These are phyloP conservation scores for Dendrolimus kikuchii DNA, from an alignment of 1,140 invertebrate species.

Conservation along the genomic window DNA sequence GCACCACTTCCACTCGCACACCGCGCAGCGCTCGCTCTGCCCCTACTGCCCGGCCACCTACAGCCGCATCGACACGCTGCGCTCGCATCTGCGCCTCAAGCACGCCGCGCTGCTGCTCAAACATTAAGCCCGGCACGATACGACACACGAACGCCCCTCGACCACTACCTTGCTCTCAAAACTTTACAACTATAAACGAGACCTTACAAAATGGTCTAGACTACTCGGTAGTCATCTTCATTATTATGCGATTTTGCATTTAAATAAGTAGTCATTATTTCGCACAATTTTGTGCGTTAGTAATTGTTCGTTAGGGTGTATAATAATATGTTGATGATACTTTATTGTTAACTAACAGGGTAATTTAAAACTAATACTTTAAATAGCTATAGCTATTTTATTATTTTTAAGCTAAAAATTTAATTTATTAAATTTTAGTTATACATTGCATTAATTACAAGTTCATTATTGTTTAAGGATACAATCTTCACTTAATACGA, in stretches of 20 bases:
- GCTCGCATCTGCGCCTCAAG: constrained; percentile 83
- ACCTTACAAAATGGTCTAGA: constrained; percentile 2
- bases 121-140: constrained; percentile 35
- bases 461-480: too few species aligned
- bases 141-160: constrained; percentile 26
- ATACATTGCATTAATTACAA: too few species aligned
- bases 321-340: constrained; percentile 30
- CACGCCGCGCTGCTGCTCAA: constrained; percentile 76
- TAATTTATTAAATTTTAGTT: too few species aligned
- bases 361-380: constrained; percentile 30
- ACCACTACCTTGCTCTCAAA: constrained; percentile 28
- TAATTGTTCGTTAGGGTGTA: constrained; percentile 54
- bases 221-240: neutral
- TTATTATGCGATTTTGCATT: constrained; percentile 39
- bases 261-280: constrained; percentile 42
- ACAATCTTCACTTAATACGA: too few species aligned
- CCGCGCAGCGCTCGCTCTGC: constrained; percentile 82
- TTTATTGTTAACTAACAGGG: constrained; percentile 52
- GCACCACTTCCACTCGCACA: constrained; percentile 90
- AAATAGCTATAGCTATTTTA: too few species aligned
- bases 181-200: constrained; percentile 10
- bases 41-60: constrained; percentile 89
- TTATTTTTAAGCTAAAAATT: too few species aligned
- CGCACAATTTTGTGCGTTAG: constrained; percentile 59
- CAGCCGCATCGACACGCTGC: constrained; percentile 87